These are phyloP conservation scores for Chaetorhynchus papuensis DNA, from an alignment of 2,113 vertebrate species.

Conservation along the genomic window DNA sequence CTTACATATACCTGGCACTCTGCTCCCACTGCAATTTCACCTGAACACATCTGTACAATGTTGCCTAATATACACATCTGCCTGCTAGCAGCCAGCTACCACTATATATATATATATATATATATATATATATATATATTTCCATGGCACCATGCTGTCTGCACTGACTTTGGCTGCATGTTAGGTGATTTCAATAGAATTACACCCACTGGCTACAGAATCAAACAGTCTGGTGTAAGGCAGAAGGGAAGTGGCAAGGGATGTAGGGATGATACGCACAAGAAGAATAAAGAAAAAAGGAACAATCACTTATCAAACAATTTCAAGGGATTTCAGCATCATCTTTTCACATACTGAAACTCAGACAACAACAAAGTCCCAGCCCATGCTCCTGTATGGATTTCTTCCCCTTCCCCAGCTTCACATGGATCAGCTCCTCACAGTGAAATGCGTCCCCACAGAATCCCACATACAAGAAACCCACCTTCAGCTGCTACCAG, in stretches of 20 bases:
- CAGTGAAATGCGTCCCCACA: background rate
- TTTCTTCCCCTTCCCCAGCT: background rate
- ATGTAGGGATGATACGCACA: background rate
- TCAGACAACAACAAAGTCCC: background rate
- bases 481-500: slow-evolving; percentile 45
- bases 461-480: background rate
- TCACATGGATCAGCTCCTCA: slow-evolving; percentile 21
- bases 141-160: background rate
- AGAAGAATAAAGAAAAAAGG: background rate
- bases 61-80: background rate
- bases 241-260: background rate
- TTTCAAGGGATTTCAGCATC: background rate
- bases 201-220: background rate
- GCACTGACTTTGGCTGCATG: background rate
- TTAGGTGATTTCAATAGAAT: background rate
- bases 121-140: background rate
- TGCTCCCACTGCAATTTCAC: background rate
- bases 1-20: background rate
- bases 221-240: background rate
- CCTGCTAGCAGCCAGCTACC: background rate
- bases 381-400: background rate
- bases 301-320: background rate
- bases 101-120: background rate
- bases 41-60: background rate
- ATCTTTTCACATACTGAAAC: background rate